These are phyloP conservation scores for Bicyclus anynana DNA, from an alignment of 1,140 invertebrate genomes.

Conservation along the genomic window DNA sequence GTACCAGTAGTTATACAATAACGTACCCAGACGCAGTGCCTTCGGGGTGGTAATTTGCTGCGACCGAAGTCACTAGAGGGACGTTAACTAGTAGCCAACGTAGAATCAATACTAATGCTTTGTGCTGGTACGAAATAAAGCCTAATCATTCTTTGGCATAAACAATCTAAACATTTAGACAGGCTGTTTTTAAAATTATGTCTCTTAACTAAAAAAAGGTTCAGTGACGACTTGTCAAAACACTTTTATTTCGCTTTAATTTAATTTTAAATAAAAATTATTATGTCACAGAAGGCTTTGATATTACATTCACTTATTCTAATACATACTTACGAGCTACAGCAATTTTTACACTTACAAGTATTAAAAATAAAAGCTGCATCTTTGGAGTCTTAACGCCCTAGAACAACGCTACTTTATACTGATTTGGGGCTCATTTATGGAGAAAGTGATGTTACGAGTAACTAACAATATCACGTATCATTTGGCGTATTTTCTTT, in stretches of 20 bases:
- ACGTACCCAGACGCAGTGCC: too few species aligned
- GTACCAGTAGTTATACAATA: too few species aligned
- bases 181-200: neutral
- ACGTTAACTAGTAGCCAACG: too few species aligned
- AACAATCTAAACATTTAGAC: slow-evolving; percentile 1
- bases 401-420: slow-evolving; percentile 46
- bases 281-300: slow-evolving; percentile 48
- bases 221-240: neutral
- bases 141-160: slow-evolving; percentile 22
- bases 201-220: neutral
- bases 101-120: neutral
- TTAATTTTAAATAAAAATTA: neutral
- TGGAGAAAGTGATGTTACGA: too few species aligned
- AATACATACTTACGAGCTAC: slow-evolving; percentile 53
- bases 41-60: too few species aligned
- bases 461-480: too few species aligned
- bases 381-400: slow-evolving; percentile 56
- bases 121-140: slow-evolving; percentile 11
- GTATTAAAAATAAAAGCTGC: slow-evolving; percentile 70
- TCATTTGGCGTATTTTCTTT: too few species aligned
- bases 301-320: slow-evolving; percentile 43
- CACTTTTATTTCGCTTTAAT: neutral
- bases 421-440: slow-evolving; percentile 19
- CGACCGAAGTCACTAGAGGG: too few species aligned
- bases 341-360: slow-evolving; percentile 47